Evolutionary conservation across 2,113 vertebrate species (phyloP).

Genomic region (Ceyx cyanopectus): DNA sequence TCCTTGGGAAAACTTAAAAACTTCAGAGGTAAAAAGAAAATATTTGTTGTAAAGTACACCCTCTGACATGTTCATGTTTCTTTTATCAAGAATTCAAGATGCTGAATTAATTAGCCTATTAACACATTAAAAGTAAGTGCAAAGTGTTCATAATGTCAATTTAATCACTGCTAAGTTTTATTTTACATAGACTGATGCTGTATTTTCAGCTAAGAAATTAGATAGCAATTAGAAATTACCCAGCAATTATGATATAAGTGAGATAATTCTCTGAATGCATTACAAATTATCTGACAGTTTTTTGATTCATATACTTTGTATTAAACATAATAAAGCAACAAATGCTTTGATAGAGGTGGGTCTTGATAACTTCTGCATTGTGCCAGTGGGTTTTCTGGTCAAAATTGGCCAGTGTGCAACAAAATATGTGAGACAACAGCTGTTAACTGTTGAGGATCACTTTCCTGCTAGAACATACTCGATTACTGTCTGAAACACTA

Average conservation of each 20-base stretch:
- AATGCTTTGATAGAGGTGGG: not conserved
- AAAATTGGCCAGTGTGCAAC: not conserved
- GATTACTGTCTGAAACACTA: not conserved
- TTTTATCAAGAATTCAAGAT: conserved; percentile 35
- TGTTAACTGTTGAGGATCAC: not conserved
- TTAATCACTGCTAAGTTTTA: conserved; percentile 63
- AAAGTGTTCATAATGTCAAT: conserved; percentile 65
- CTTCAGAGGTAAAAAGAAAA: not conserved
- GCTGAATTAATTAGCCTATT: conserved; percentile 57
- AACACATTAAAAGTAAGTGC: conserved; percentile 58
- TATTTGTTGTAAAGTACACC: not conserved
- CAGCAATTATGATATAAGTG: conserved; percentile 53
- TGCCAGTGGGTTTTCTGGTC: not conserved
- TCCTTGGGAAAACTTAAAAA: not conserved
- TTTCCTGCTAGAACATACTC: not conserved
- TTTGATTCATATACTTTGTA: not conserved
- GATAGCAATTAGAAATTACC: conserved; percentile 70
- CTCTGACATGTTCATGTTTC: not conserved
- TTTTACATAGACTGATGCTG: conserved; percentile 49
- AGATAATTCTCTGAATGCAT: conserved; percentile 52
- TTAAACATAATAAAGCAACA: not conserved
- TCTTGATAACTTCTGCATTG: not conserved
- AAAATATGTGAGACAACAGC: not conserved
- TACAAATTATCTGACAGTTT: conserved; percentile 40
- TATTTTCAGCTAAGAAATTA: conserved; percentile 69